phyloP scores from a whole-genome alignment of 2,797 vertebrate species.

The Ceyx erithaca region DNA sequence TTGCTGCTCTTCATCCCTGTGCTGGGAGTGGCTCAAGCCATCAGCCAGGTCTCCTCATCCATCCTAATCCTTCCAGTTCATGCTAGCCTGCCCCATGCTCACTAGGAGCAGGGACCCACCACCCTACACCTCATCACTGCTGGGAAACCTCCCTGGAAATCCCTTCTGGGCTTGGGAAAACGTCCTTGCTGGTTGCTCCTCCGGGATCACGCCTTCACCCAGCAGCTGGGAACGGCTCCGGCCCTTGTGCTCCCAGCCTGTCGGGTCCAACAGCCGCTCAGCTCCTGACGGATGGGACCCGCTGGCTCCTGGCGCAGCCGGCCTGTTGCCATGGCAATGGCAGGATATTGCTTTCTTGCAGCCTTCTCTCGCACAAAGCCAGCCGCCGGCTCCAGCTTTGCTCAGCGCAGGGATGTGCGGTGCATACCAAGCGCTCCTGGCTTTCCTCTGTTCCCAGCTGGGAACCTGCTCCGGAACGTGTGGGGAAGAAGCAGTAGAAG shows the following conservation, averaged over 20 bases:
- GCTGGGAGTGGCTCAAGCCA: not conserved
- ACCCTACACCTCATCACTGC: accelerated
- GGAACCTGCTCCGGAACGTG: not conserved
- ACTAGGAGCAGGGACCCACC: not conserved
- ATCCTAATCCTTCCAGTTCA: not conserved
- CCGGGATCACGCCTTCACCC: not conserved
- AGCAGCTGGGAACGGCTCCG: not conserved
- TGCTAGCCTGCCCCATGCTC: not conserved
- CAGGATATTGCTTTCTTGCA: slow-evolving; percentile 79
- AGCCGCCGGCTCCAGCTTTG: slow-evolving; percentile 71
- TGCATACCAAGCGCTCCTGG: slow-evolving; percentile 73
- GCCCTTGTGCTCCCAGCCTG: not conserved
- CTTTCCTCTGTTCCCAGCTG: slow-evolving; percentile 46
- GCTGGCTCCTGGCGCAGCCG: slow-evolving; percentile 45
- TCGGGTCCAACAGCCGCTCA: not conserved
- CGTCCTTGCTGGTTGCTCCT: accelerated
- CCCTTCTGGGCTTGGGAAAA: not conserved
- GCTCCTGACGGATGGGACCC: not conserved
- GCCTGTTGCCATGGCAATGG: slow-evolving; percentile 68
- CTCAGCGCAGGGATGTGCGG: slow-evolving; percentile 55
- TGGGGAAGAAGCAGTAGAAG: not conserved
- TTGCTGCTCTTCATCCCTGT: not conserved
- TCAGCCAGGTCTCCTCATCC: not conserved
- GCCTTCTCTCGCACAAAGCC: slow-evolving; percentile 72
- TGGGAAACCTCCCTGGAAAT: not conserved